Base-by-base conservation (phyloP, 2,113 vertebrate species). In the Pelobates fuscus region DNA sequence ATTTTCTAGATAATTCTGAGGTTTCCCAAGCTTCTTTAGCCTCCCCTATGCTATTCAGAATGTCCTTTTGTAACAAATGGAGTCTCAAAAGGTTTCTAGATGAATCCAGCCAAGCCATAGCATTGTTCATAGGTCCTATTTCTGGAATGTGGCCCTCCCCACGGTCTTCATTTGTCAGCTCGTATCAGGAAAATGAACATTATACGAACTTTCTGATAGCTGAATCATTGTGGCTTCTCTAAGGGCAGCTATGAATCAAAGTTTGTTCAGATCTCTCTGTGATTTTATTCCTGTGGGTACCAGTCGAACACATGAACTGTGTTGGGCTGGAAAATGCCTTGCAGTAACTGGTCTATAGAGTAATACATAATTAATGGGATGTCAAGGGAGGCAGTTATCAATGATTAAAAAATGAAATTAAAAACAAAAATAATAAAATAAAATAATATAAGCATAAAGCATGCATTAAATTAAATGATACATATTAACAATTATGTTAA, bases 101-200 rank as follows among this genome's bases (percentile, higher is more conserved):
- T 59, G 71, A 75, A 75, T 67, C 32, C 63, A 59, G 26, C 71
- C 20, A 24, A 66, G 62, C 71, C 54, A 54, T 41, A 29, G 71
- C 63, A 67, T 59, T 75, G 30, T 75, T 58, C 55, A 15, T 18
- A 49, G 37, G 63, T 44, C 71, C 71, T 75, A 67, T 75, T 75
- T 75, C 52, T 67, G 63, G 63, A 75, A 43, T 20, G 25, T 29
- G 23, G 14, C 11, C 32, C 63, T 75, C 63, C 71, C 61, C 52
- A 74, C 55, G 21, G 71, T 46, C 49, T 65, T 52, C 30, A 74
- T 64, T 74, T 74, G 71, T 75, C 63, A 75, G 63, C 65, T 67
- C 52, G 43, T 4, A 52, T 75, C 62, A 75, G 65, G 30, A 30
- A 65, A 75, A 52, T 59, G 71, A 75, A 67, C 71, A 58, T 74